phyloP scores from a whole-genome alignment of 2,888 invertebrate species.

The Tinea trinotella region DNA sequence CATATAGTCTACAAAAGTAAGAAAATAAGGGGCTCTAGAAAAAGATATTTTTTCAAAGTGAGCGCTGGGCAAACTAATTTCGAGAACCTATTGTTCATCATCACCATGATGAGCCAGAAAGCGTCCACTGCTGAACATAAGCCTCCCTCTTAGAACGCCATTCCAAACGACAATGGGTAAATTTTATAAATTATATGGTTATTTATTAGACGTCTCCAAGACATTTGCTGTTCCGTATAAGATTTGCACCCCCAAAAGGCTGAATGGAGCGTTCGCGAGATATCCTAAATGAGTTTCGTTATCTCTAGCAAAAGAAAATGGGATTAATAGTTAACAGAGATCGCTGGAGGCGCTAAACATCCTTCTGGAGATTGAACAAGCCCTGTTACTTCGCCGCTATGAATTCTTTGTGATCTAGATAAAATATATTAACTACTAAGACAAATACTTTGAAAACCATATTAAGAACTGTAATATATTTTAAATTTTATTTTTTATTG shows the following conservation, averaged over 20 bases:
- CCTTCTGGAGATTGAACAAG: constrained; percentile 25
- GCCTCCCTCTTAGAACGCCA: too few relatives aligned
- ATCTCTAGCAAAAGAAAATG: constrained; percentile 65
- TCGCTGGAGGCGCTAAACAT: constrained; percentile 48
- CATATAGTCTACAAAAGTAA: too few relatives aligned
- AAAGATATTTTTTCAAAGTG: too few relatives aligned
- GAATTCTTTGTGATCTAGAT: background rate
- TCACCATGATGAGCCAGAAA: too few relatives aligned
- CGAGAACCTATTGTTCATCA: too few relatives aligned
- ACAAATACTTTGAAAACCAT: background rate
- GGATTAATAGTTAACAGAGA: constrained; percentile 66
- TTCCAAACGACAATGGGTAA: too few relatives aligned
- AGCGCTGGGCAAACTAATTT: too few relatives aligned
- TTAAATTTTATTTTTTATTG: background rate
- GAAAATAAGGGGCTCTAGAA: too few relatives aligned
- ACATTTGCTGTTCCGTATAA: constrained; percentile 32
- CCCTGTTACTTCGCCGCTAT: constrained; percentile 4
- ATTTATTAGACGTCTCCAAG: constrained; percentile 35
- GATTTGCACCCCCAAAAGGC: constrained; percentile 61
- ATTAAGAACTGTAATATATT: background rate
- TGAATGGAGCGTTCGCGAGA: constrained; percentile 60
- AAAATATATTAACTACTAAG: constrained; percentile 8
- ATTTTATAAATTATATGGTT: too few relatives aligned
- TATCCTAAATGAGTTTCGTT: constrained; percentile 72
- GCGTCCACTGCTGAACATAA: too few relatives aligned